A percentile compares a stretch with the other conserved stretches of the same genome.
These are phyloP conservation scores for Apteryx mantelli DNA, from an alignment of 2,113 vertebrate genomes.

Conservation along the genomic window DNA sequence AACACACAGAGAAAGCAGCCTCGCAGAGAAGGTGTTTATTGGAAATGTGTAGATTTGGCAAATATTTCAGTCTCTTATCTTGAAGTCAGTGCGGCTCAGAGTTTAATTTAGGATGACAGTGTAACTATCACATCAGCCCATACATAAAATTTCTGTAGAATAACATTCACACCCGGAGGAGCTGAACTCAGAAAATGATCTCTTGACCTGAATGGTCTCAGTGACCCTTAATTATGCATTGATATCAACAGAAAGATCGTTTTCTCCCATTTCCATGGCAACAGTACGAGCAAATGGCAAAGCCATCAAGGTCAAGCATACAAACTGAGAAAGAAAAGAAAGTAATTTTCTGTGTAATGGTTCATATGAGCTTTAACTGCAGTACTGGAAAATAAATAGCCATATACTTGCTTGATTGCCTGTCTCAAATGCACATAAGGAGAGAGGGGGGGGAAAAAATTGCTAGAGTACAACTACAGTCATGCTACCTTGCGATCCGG, in stretches of 20 bases:
- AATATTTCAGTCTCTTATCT: background rate
- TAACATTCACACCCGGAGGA: background rate
- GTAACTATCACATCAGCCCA: background rate
- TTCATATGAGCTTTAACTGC: background rate
- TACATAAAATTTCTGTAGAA: background rate
- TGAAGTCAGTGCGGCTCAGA: background rate
- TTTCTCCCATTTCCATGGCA: constrained; percentile 49
- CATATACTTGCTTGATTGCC: background rate
- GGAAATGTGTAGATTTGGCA: background rate
- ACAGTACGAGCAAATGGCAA: background rate
- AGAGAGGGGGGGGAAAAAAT: background rate
- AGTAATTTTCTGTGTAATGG: constrained; percentile 11
- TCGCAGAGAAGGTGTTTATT: background rate
- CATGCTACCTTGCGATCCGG: background rate
- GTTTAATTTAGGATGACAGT: background rate
- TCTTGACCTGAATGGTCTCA: background rate
- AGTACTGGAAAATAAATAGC: background rate
- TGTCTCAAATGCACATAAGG: background rate
- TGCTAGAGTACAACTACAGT: background rate
- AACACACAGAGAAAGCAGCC: background rate
- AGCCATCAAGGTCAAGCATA: constrained; percentile 20
- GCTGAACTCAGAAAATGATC: constrained; percentile 4
- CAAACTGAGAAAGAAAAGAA: background rate
- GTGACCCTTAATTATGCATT: constrained; percentile 27
- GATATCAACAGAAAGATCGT: background rate